These are phyloP conservation scores for Castor canadensis DNA, from an alignment of 2,113 vertebrate species.

Conservation along the genomic window DNA sequence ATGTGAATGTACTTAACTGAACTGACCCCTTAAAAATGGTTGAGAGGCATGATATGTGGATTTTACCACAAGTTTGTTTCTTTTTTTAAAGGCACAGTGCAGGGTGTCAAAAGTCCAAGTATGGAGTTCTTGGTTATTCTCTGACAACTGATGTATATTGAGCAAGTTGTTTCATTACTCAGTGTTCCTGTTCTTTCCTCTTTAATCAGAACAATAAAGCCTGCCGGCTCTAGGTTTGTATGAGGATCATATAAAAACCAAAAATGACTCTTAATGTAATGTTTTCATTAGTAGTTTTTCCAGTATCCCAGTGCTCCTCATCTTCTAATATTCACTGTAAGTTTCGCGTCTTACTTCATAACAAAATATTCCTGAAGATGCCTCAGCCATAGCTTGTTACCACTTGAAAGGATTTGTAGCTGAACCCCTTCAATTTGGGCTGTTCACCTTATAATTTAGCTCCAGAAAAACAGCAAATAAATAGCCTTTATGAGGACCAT, in stretches of 20 bases:
- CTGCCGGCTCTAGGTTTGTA: background rate
- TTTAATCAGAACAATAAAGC: constrained; percentile 8
- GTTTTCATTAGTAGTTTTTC: constrained; percentile 51
- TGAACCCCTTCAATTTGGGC: constrained; percentile 45
- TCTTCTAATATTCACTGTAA: constrained; percentile 42
- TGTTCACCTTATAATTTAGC: constrained; percentile 68
- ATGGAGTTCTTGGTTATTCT: background rate
- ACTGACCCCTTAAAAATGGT: background rate
- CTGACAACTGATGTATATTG: background rate
- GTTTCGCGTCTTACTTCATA: constrained; percentile 54
- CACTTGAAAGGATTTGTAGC: constrained; percentile 60
- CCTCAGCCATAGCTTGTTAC: constrained; percentile 22
- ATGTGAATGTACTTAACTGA: background rate
- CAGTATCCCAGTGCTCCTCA: constrained; percentile 2
- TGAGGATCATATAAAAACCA: background rate
- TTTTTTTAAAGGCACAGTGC: background rate
- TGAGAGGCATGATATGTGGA: background rate
- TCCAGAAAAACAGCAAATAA: constrained; percentile 62
- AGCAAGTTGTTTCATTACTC: background rate
- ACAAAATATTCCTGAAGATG: constrained; percentile 36
- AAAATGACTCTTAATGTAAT: background rate
- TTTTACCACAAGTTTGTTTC: constrained; percentile 21
- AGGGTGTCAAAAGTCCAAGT: background rate
- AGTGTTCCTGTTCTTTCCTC: background rate
- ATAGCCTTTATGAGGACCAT: constrained; percentile 61